These are phyloP conservation scores for Eretmochelys imbricata DNA, from an alignment of 2,113 vertebrate genomes.

Conservation along the genomic window DNA sequence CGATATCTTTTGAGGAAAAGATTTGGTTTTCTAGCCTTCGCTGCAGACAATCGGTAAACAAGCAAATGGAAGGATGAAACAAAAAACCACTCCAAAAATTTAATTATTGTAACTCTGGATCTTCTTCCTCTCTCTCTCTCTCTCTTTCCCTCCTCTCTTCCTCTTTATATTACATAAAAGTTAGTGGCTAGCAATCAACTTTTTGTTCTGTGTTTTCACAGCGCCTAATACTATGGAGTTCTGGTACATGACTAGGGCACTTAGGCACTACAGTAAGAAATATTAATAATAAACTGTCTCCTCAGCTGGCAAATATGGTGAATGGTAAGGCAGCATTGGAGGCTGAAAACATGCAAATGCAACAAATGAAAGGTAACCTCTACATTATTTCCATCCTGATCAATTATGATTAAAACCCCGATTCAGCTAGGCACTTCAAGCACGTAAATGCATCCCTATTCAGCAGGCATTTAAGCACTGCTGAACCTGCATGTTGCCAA, in stretches of 20 bases:
- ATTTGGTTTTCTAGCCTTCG: not conserved
- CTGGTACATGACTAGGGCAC: not conserved
- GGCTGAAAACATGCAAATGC: not conserved
- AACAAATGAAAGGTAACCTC: not conserved
- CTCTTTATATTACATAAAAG: not conserved
- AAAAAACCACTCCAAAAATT: not conserved
- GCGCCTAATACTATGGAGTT: not conserved
- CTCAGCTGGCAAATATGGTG: not conserved
- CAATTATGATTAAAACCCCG: not conserved
- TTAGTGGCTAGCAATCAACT: not conserved
- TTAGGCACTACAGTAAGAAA: not conserved
- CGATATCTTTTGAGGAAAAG: not conserved
- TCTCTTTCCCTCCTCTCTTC: not conserved
- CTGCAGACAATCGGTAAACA: not conserved
- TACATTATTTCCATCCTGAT: not conserved
- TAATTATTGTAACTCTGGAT: not conserved
- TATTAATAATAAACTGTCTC: not conserved
- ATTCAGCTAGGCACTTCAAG: not conserved
- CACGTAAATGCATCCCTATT: not conserved
- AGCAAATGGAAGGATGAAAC: not conserved
- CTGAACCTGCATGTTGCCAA: not conserved
- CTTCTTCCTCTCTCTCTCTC: not conserved
- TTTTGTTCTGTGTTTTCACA: not conserved
- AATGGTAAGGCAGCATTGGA: not conserved
- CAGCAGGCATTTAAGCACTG: not conserved